These are phyloP conservation scores for Orius insidiosus DNA, from an alignment of 1,140 invertebrate genomes.

Conservation along the genomic window DNA sequence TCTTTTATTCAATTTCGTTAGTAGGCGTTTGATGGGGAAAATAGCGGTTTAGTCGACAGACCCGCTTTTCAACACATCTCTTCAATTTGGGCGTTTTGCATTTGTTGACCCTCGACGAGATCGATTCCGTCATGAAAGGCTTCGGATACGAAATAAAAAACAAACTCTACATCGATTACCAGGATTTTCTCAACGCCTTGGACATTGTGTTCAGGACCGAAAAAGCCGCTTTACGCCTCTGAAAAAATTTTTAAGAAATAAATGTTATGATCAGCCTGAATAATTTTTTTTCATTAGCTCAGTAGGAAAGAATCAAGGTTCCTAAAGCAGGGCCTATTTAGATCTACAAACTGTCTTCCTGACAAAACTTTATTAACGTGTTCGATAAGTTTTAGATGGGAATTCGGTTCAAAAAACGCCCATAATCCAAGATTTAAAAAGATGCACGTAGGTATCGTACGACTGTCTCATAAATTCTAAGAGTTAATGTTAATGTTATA, in stretches of 20 bases:
- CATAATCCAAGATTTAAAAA: too few species aligned
- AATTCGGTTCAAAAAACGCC: too few species aligned
- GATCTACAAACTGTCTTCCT: too few species aligned
- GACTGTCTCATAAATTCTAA: too few species aligned
- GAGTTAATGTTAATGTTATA: too few species aligned
- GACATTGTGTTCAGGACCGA: conserved; percentile 3
- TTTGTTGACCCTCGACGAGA: neutral
- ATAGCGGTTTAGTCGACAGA: neutral
- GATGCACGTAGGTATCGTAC: too few species aligned
- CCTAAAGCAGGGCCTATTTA: too few species aligned
- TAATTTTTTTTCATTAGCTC: too few species aligned
- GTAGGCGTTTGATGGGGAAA: neutral
- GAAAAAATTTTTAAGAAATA: neutral
- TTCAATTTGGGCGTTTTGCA: conserved; percentile 1
- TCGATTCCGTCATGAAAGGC: neutral
- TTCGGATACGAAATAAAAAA: neutral
- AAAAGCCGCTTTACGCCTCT: conserved; percentile 1
- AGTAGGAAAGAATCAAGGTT: too few species aligned
- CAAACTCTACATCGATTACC: neutral
- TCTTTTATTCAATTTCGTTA: neutral
- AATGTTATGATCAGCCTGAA: too few species aligned
- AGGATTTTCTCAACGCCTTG: neutral
- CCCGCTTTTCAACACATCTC: neutral
- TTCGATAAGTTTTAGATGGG: too few species aligned
- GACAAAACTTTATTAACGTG: too few species aligned